Evolutionary conservation across 2,888 invertebrate species (phyloP), one percentile per base, ranked within the genome.

Genomic region (Lucinisca nassula): DNA sequence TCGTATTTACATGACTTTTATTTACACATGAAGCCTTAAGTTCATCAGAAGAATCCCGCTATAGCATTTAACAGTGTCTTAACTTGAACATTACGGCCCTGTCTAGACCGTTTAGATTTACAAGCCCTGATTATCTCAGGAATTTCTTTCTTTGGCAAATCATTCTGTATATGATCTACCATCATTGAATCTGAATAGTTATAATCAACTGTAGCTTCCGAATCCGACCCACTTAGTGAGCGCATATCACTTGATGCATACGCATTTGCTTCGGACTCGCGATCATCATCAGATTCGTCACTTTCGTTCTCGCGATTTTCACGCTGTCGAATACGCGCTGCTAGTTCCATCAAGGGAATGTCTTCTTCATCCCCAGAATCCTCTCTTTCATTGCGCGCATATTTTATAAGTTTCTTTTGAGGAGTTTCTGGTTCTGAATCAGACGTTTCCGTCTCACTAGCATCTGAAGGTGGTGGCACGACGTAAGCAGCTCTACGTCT

Each of bases 331-430:
- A 82, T 3, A 2, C 82, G 61, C 70, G 75, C 67, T 3, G 51
- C 27, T 49, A 79, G 27, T 45, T 86, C 82, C 70, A 79, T 76
- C 21, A 88, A 37, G 24, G 85, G 88, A 24, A 88, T 88, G 27
- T 88, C 37, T 35, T 88, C 85, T 38, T 88, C 85, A 40, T 67
- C 30, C 17, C 72, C 67, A 40, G 81, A 83, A 75, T 85, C 30
- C 37, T 80, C 78, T 37, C 76, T 51, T 49, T 85, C 70, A 12
- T 79, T n/a, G 51, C 51, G 55, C 17, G 55, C 55, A 55, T n/a
- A n/a, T 55, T 55, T 55, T n/a, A 55, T 55, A 8, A 27, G 24
- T 14, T 58, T 77, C 77, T 51, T 24, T 30, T 1, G 14, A 17
- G 27, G 80, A 76, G 1, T 82, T 24, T 55, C 49, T 70, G 70